Conservation (phyloP, 2,888 invertebrate genomes). For the Trissolcus brochymenae region DNA sequence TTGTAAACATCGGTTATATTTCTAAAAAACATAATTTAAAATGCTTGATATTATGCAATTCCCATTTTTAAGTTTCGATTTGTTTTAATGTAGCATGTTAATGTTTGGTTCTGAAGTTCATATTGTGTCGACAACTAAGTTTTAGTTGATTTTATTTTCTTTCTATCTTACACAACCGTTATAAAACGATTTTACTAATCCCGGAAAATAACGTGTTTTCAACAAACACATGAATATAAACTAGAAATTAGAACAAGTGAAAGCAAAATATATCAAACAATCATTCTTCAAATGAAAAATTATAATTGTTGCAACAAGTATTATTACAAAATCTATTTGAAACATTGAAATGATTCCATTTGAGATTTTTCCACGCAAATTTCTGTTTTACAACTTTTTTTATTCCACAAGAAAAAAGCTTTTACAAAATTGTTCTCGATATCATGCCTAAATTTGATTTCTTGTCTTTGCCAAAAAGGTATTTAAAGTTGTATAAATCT, state of each 20-base stretch:
- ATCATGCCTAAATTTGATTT: no score
- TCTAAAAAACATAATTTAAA: not conserved
- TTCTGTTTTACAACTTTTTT: no score
- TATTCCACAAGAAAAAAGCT: no score
- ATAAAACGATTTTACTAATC: not conserved
- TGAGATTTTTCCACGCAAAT: no score
- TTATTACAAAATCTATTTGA: no score
- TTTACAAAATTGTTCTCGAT: no score
- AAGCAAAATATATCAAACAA: not conserved
- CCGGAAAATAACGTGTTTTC: constrained; percentile 7
- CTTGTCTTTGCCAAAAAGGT: no score
- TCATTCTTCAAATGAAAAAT: no score
- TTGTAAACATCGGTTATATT: not conserved
- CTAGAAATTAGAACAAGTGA: constrained; percentile 8
- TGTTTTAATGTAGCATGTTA: not conserved
- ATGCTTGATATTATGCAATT: not conserved
- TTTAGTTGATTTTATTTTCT: constrained; percentile 1
- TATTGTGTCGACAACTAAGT: not conserved
- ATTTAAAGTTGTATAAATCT: no score
- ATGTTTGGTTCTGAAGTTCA: not conserved
- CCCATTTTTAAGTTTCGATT: not conserved
- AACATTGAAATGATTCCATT: no score
- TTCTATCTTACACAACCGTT: not conserved
- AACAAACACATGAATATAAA: not conserved
- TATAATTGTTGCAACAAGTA: no score